Base-by-base conservation (phyloP, 2,113 vertebrate genomes). In the Anarhynchus alexandrinus region DNA sequence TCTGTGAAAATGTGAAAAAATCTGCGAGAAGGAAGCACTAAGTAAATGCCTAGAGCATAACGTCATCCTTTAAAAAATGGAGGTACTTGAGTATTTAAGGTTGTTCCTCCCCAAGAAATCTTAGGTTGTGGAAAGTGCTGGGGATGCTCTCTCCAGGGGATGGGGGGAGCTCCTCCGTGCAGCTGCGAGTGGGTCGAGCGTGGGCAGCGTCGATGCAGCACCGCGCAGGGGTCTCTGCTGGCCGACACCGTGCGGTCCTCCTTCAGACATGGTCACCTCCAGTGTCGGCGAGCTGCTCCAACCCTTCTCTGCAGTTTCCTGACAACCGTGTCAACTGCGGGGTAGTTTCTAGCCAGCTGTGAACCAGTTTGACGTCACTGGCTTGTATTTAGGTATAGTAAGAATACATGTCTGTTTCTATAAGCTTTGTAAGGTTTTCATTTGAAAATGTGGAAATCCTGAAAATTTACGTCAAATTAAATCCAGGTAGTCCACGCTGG, bases 1-100 rank as follows among this genome's bases (percentile, higher is more conserved):
- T 78, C 34, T 62, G 64, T 95, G 66, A 86, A 90, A 82, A 89
- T 51, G 29, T 52, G 43, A 84, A 87, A 88, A 94, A 72, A 69
- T 36, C 61, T 93, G 8, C n/a, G 81, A 71, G 32, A 51, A 47
- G 29, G 25, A 89, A 93, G 23, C 34, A 72, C 86, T 84, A 70
- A 38, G 15, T 81, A 79, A 78, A 84, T 64, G 26, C 30, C 61
- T 91, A 55, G 51, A 59, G 51, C 11, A 23, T 51, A 77, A 81
- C 58, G 8, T 58, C 4, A 43, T 51, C 16, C 38, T 64, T 19
- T 78, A 71, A 81, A 88, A 88, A 89, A 67, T 51, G 3, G 66
- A 62, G 30, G 3, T 20, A 70, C 16, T 51, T 54, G n/a, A 65
- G 10, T 49, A 51, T 62, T 86, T 61, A 47, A 51, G 25, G 25